These are phyloP conservation scores for Odontocolon sp. DNA, from an alignment of 2,888 invertebrate genomes.

Conservation along the genomic window DNA sequence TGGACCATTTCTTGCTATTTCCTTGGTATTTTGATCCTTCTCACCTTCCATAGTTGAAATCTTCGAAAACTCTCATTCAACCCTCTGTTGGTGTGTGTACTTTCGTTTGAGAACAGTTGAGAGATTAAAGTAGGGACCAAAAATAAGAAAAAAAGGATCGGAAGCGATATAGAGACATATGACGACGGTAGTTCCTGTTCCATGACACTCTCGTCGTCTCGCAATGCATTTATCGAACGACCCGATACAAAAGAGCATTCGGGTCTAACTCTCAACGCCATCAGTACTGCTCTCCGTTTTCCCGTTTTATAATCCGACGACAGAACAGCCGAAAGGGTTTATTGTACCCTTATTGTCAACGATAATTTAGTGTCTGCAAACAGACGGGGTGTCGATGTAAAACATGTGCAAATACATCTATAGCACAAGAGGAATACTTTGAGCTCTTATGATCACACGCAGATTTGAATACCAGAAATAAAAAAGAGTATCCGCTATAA, in stretches of 20 bases:
- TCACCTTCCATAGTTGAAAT: too few species aligned
- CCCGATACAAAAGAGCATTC: slow-evolving; percentile 71
- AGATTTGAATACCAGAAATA: slow-evolving; percentile 44
- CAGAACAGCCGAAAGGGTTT: slow-evolving; percentile 72
- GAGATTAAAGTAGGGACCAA: too few species aligned
- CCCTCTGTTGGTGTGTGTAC: too few species aligned
- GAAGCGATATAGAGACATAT: too few species aligned
- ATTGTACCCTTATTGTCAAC: slow-evolving; percentile 73
- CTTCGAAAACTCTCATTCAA: too few species aligned
- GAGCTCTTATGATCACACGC: slow-evolving; percentile 40
- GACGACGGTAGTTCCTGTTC: not conserved
- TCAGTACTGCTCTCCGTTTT: slow-evolving; percentile 56
- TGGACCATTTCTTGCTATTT: too few species aligned
- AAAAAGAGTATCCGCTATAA: too few species aligned
- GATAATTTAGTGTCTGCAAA: slow-evolving; percentile 81
- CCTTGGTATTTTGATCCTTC: too few species aligned
- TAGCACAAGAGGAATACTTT: slow-evolving; percentile 56
- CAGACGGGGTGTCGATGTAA: slow-evolving; percentile 76
- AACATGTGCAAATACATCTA: slow-evolving; percentile 72
- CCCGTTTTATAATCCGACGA: slow-evolving; percentile 76
- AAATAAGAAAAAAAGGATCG: too few species aligned
- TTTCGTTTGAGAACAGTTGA: too few species aligned
- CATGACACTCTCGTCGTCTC: not conserved
- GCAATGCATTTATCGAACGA: not conserved
- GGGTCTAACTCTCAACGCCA: slow-evolving; percentile 29